Percentiles rank a stretch among this genome's conserved stretches.
Evolutionary conservation across 1,140 invertebrate species (phyloP).

Genomic region (Platorchestia sp.): DNA sequence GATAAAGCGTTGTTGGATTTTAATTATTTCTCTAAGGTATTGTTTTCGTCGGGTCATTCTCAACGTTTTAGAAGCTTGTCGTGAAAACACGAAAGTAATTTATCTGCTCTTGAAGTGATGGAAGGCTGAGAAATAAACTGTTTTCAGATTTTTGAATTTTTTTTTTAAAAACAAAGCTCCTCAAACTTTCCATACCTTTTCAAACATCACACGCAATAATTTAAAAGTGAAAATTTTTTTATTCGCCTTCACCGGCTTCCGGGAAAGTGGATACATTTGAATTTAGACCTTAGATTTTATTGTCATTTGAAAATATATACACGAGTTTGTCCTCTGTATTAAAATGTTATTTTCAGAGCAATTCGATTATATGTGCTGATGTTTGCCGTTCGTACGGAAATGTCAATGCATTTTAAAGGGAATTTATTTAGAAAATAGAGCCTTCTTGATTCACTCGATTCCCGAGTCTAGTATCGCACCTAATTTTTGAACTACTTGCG

Average conservation of each 20-base stretch:
- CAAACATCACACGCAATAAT: background rate
- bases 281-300: background rate
- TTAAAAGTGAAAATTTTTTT: background rate
- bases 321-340: too few species aligned
- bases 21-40: background rate
- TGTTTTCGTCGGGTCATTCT: background rate
- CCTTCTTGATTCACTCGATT: background rate
- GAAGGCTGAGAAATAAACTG: background rate
- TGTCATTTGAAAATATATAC: too few species aligned
- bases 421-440: background rate
- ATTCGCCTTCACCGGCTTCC: background rate
- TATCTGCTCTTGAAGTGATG: background rate
- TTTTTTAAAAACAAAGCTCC: background rate
- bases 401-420: background rate
- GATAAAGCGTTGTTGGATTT: background rate
- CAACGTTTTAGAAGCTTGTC: background rate
- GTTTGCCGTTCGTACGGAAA: background rate
- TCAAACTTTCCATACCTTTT: background rate
- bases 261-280: background rate
- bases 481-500: background rate
- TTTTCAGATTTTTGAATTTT: background rate
- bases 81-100: background rate
- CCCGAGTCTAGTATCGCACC: background rate
- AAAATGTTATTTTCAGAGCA: too few species aligned
- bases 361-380: background rate